Evolutionary conservation across 2,797 vertebrate species (phyloP).

Genomic region (Thunnus albacares): DNA sequence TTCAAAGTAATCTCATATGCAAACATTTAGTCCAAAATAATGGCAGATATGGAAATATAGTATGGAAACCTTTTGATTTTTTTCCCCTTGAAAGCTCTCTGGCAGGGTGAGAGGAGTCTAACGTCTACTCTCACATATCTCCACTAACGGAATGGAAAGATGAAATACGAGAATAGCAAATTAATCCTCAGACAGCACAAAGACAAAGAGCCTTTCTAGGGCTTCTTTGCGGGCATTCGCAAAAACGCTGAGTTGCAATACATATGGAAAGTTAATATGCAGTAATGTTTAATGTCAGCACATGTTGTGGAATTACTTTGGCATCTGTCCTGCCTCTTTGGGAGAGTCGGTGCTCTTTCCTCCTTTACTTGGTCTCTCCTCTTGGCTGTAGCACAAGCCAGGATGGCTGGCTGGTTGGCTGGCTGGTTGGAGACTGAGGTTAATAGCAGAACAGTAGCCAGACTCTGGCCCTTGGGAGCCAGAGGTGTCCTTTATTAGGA

Average conservation of each 20-base stretch:
- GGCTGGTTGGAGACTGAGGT: slow-evolving; percentile 73
- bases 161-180: slow-evolving; percentile 87
- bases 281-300: slow-evolving; percentile 90
- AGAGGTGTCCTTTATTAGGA: slow-evolving; percentile 74
- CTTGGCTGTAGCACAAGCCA: slow-evolving; percentile 78
- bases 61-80: slow-evolving; percentile 73
- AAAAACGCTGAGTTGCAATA: slow-evolving; percentile 87
- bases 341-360: slow-evolving; percentile 83
- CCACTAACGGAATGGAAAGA: slow-evolving; percentile 85
- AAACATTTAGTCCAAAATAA: slow-evolving; percentile 61
- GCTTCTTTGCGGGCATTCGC: slow-evolving; percentile 78
- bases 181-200: slow-evolving; percentile 85
- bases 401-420: slow-evolving; percentile 77
- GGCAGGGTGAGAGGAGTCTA: slow-evolving; percentile 61
- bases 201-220: slow-evolving; percentile 88
- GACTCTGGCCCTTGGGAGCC: slow-evolving; percentile 71
- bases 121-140: slow-evolving; percentile 79
- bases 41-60: slow-evolving; percentile 69
- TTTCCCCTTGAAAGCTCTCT: slow-evolving; percentile 61
- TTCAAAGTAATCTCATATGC: slow-evolving; percentile 59
- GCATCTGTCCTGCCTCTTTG: slow-evolving; percentile 84
- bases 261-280: slow-evolving; percentile 90
- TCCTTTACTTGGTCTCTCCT: slow-evolving; percentile 76
- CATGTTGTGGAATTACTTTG: slow-evolving; percentile 89
- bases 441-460: slow-evolving; percentile 80